phyloP scores from a whole-genome alignment of 2,113 vertebrate genomes.

The Gymnocephalus cernua region DNA sequence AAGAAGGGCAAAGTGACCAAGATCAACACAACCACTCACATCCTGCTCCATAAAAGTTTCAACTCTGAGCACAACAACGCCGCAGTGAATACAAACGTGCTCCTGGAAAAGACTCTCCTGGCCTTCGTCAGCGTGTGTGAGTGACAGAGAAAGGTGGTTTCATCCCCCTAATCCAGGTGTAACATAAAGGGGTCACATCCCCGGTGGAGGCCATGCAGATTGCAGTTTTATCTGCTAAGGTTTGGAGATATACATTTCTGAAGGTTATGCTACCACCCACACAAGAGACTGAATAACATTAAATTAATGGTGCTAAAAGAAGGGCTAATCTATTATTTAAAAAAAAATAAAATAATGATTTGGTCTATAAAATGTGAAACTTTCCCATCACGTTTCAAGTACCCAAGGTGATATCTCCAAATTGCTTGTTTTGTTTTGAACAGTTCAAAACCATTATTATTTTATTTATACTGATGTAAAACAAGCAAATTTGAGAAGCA shows the following conservation, averaged over 20 bases:
- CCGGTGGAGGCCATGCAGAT: background rate
- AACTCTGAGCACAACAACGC: background rate
- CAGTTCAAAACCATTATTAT: no score
- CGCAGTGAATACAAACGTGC: slow-evolving; percentile 18
- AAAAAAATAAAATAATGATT: background rate
- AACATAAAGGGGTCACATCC: background rate
- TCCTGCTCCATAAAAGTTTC: background rate
- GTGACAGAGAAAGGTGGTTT: background rate
- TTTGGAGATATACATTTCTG: background rate
- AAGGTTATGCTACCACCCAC: background rate
- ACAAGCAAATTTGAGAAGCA: no score
- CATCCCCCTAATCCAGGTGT: background rate
- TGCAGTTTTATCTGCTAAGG: background rate
- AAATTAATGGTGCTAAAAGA: background rate
- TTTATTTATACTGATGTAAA: background rate
- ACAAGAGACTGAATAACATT: background rate
- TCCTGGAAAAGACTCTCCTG: background rate
- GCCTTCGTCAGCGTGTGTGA: background rate
- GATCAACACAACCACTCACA: slow-evolving; percentile 15
- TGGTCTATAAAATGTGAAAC: background rate
- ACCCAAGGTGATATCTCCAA: background rate
- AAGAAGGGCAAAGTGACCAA: background rate
- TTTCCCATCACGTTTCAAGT: background rate
- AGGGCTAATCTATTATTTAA: background rate
- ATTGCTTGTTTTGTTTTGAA: background rate